These are phyloP conservation scores for Tenodera sinensis DNA, from an alignment of 2,888 invertebrate species.

Conservation along the genomic window DNA sequence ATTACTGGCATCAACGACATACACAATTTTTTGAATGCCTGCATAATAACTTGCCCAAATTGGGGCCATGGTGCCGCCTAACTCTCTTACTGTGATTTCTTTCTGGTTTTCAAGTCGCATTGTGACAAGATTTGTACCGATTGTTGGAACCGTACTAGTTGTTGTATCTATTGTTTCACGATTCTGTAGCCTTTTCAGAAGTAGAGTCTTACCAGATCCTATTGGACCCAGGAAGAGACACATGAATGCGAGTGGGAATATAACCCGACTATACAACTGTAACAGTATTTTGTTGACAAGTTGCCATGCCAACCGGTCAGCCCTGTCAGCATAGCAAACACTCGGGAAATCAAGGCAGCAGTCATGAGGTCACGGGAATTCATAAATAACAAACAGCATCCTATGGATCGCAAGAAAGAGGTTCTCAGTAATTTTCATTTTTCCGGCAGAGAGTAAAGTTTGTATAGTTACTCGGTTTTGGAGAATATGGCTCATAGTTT, in stretches of 20 bases:
- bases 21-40: slow-evolving; percentile 59
- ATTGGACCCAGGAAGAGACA: slow-evolving; percentile 73
- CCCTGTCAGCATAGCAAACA: too few relatives aligned
- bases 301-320: background rate
- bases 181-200: slow-evolving; percentile 70
- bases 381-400: too few relatives aligned
- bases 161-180: slow-evolving; percentile 69
- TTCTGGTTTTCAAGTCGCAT: slow-evolving; percentile 51
- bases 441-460: too few relatives aligned
- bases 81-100: slow-evolving; percentile 62
- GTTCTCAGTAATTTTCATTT: too few relatives aligned
- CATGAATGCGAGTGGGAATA: slow-evolving; percentile 37
- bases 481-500: too few relatives aligned
- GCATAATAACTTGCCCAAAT: slow-evolving; percentile 75
- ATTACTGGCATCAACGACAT: slow-evolving; percentile 80
- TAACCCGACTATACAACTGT: background rate
- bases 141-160: slow-evolving; percentile 73
- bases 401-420: too few relatives aligned
- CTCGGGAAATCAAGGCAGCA: background rate
- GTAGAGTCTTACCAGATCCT: slow-evolving; percentile 76
- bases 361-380: too few relatives aligned
- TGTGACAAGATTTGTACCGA: slow-evolving; percentile 73
- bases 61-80: slow-evolving; percentile 79
- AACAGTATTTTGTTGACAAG: background rate
- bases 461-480: too few relatives aligned